Conservation (phyloP, 2,888 invertebrate species). For the Therioaphis trifolii region DNA sequence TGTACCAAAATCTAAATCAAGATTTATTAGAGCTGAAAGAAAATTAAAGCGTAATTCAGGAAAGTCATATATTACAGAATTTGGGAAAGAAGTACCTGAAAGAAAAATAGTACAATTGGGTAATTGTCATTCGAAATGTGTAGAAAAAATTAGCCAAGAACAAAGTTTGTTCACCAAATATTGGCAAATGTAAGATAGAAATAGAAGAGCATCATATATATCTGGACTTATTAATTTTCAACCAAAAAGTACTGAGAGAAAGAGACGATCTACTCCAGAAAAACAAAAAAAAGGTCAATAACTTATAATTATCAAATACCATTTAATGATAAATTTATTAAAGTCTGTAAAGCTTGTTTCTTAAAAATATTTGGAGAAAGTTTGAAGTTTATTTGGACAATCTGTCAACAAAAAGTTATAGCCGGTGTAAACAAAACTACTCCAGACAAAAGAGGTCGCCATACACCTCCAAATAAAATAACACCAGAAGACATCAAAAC, state of each 20-base stretch:
- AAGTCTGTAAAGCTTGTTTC: neutral
- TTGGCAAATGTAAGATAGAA: neutral
- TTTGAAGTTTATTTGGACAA: slow-evolving; percentile 9
- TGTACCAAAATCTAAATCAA: neutral
- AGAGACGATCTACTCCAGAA: neutral
- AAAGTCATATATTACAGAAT: neutral
- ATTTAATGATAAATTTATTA: too few relatives aligned
- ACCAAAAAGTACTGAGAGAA: neutral
- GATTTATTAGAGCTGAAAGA: neutral
- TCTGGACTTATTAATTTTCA: neutral
- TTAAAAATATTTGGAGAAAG: neutral
- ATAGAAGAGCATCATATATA: slow-evolving; percentile 2
- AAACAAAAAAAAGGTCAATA: neutral
- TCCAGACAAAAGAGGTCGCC: neutral
- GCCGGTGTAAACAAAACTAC: neutral
- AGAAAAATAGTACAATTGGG: neutral
- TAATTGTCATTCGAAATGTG: neutral
- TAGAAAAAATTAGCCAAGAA: slow-evolving; percentile 2
- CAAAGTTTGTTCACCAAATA: neutral
- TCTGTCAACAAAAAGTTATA: neutral
- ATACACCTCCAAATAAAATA: neutral
- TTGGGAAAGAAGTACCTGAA: neutral
- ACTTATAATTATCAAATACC: slow-evolving; percentile 13
- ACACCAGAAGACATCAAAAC: neutral
- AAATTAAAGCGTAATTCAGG: neutral